Conservation (phyloP, 2,113 vertebrate species). For the Agelaius tricolor region DNA sequence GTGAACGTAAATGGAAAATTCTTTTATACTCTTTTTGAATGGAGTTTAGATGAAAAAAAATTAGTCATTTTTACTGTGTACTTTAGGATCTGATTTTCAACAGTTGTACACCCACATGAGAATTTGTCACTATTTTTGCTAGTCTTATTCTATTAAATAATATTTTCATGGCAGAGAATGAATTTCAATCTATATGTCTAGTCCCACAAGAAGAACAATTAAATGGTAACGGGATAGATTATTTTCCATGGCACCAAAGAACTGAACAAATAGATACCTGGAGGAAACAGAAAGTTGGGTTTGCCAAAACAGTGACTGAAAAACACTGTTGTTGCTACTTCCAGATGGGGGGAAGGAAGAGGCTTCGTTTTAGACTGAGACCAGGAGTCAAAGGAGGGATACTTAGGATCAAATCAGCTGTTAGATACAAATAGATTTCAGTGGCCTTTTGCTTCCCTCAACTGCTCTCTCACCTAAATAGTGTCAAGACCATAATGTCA, state of each 20-base stretch:
- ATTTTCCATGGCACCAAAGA: background rate
- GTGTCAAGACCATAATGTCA: background rate
- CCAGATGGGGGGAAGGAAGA: background rate
- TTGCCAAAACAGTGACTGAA: background rate
- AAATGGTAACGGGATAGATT: background rate
- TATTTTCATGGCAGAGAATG: background rate
- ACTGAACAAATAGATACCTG: background rate
- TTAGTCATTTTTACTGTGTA: background rate
- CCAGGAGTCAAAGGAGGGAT: background rate
- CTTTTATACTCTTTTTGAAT: background rate
- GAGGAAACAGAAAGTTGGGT: background rate
- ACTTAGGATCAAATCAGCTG: background rate
- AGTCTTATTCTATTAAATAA: background rate
- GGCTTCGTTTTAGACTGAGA: background rate
- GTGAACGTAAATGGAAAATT: background rate
- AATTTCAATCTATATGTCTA: background rate
- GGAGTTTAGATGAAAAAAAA: background rate
- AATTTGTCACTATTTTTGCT: background rate
- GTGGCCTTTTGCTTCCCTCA: background rate
- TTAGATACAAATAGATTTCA: background rate
- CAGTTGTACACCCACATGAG: background rate
- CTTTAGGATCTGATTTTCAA: background rate
- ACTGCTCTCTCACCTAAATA: background rate
- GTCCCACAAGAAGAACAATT: background rate
- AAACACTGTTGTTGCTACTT: background rate